Base-by-base conservation (phyloP, 2,888 invertebrate species). In the Neoascia interrupta region DNA sequence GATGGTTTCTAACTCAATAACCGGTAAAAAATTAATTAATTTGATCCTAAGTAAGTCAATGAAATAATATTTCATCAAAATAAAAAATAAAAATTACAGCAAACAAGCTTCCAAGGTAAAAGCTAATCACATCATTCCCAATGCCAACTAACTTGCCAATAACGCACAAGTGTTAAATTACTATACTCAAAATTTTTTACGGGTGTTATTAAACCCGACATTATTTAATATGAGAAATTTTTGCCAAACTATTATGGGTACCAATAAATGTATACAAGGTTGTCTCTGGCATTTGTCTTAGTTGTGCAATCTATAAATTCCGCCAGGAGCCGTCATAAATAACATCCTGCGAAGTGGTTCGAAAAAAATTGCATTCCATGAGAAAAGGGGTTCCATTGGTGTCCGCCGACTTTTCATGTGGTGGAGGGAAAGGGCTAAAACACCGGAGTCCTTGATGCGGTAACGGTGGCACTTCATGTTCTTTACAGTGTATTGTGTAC, bases 271-370 rank as follows among this genome's bases (percentile, higher is more conserved):
- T 63, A 58, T 73, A 60, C 66, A 73, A 79, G 49, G 73, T 68
- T 79, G 73, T 73, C 79, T 79, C 39, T 41, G 56, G 45, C 68
- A 68, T 79, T 73, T 73, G 68, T 79, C 79, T 79, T 73, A 73
- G 79, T 79, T 73, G 56, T 66, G 66, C 60, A 73, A 79, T 79
- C 79, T 73, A 79, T 79, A 79, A 79, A 79, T 79, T 73, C 61
- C 61, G 66, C 79, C 73, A 66, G 66, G 73, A 79, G 79, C 73
- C 49, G 68, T 79, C 73, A 79, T 79, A 79, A 79, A 79, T 79
- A 79, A 73, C 66, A 79, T 66, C 39, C 73, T 51, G 66, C 49
- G 66, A 68, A 79, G 73, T 53, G 72, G 56, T 79, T 21, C 64
- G 31, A 73, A 66, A 66, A 64, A 41, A 43, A 47, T 60, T 73